Evolutionary conservation across 1,140 invertebrate species (phyloP).

Genomic region (Vanessa atalanta): DNA sequence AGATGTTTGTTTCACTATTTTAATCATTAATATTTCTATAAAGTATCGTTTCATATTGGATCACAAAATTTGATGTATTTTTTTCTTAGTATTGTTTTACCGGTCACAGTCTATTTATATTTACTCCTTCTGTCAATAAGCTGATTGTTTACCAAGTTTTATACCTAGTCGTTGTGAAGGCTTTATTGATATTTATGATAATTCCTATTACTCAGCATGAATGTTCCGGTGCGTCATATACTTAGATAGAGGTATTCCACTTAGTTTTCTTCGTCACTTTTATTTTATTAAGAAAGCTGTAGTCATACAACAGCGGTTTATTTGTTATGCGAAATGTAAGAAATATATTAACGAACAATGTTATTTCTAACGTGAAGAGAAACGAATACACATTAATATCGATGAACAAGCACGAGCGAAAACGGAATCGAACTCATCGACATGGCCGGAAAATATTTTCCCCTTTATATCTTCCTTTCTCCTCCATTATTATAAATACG

Average conservation of each 20-base stretch:
- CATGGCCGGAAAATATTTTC: too few species aligned
- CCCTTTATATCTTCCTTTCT: too few species aligned
- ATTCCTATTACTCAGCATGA: conserved; percentile 13
- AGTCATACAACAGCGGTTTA: too few species aligned
- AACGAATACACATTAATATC: too few species aligned
- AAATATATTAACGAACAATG: too few species aligned
- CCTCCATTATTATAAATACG: too few species aligned
- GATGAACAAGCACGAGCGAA: too few species aligned
- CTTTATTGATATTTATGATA: conserved; percentile 19
- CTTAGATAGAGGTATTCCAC: neutral
- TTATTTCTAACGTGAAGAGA: too few species aligned
- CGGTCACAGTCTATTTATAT: neutral
- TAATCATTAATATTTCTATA: neutral
- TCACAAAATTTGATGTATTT: too few species aligned
- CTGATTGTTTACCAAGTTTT: conserved; percentile 21
- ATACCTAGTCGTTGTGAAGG: conserved; percentile 5
- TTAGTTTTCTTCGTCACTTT: conserved; percentile 3
- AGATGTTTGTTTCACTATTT: conserved; percentile 28
- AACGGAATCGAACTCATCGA: too few species aligned
- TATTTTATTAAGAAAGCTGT: neutral
- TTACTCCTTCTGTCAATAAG: neutral
- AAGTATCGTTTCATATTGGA: neutral
- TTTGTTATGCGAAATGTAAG: too few species aligned
- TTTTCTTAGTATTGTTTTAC: neutral
- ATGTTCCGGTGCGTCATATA: conserved; percentile 18